phyloP scores from a whole-genome alignment of 2,797 vertebrate genomes.

The Spheniscus humboldti region DNA sequence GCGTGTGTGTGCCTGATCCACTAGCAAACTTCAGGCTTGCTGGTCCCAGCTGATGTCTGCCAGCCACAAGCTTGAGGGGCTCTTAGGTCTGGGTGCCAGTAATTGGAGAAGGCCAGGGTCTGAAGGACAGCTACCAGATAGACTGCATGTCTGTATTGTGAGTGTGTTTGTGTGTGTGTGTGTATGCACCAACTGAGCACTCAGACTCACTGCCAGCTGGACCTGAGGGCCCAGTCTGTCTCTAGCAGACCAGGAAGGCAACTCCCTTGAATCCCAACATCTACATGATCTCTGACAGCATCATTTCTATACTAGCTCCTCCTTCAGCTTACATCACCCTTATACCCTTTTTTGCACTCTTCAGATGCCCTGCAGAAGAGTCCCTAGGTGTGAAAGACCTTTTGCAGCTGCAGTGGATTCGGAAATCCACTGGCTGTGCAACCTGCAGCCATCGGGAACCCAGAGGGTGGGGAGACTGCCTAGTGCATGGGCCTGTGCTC shows the following conservation, averaged over 20 bases:
- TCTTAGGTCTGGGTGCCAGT: neutral
- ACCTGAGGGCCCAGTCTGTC: too few species aligned
- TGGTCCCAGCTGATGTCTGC: neutral
- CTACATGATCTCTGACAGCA: neutral
- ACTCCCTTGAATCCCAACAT: neutral
- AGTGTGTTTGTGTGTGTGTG: neutral
- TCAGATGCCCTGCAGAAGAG: neutral
- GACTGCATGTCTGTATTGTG: neutral
- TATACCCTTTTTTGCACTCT: neutral
- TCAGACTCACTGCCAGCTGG: neutral
- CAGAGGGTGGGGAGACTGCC: neutral
- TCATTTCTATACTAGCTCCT: neutral
- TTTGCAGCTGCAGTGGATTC: neutral
- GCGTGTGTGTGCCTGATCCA: neutral
- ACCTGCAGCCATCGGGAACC: neutral
- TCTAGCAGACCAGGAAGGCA: neutral
- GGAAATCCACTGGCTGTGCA: neutral
- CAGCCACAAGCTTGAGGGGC: neutral
- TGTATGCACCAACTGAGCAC: rapidly evolving
- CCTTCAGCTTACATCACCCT: neutral
- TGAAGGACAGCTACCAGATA: neutral
- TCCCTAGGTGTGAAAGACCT: neutral
- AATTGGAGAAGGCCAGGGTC: neutral
- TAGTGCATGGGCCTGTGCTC: neutral
- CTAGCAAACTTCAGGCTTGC: neutral